These are phyloP conservation scores for Arge pagana DNA, from an alignment of 2,888 invertebrate species.

Conservation along the genomic window DNA sequence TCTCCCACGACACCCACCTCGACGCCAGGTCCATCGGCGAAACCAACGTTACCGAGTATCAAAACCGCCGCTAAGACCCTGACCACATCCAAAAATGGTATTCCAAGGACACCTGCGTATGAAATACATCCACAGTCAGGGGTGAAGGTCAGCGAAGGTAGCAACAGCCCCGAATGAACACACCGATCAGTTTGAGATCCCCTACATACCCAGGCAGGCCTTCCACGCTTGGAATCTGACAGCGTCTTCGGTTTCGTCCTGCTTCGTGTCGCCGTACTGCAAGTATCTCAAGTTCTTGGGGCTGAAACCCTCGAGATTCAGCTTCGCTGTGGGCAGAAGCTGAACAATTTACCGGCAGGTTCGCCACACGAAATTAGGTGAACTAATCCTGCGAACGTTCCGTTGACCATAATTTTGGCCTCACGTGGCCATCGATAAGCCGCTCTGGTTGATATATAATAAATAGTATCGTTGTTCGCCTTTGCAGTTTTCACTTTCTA, in stretches of 20 bases:
- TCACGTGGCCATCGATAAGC: too few relatives aligned
- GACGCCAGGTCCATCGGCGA: slow-evolving; percentile 77
- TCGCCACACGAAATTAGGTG: too few relatives aligned
- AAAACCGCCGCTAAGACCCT: slow-evolving; percentile 89
- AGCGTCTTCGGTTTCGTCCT: slow-evolving; percentile 75
- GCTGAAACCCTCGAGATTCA: slow-evolving; percentile 86
- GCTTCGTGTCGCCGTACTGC: slow-evolving; percentile 72
- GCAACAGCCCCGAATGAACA: too few relatives aligned
- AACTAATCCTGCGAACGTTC: too few relatives aligned
- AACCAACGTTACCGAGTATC: slow-evolving; percentile 89
- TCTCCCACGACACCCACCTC: slow-evolving; percentile 81
- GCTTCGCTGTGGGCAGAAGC: slow-evolving; percentile 64
- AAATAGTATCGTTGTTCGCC: too few relatives aligned
- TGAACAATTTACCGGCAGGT: slow-evolving; percentile 5
- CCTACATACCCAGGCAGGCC: slow-evolving; percentile 70
- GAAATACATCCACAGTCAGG: not conserved
- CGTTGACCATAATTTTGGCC: too few relatives aligned
- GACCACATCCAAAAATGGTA: slow-evolving; percentile 92
- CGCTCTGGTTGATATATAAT: too few relatives aligned
- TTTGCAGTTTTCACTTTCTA: too few relatives aligned
- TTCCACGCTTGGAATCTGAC: slow-evolving; percentile 89
- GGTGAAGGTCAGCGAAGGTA: not conserved
- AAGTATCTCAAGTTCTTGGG: slow-evolving; percentile 82
- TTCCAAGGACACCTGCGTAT: slow-evolving; percentile 83
- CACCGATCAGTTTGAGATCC: not conserved